Base-by-base conservation (phyloP, 2,888 invertebrate species). In the Sminthurides aquaticus region DNA sequence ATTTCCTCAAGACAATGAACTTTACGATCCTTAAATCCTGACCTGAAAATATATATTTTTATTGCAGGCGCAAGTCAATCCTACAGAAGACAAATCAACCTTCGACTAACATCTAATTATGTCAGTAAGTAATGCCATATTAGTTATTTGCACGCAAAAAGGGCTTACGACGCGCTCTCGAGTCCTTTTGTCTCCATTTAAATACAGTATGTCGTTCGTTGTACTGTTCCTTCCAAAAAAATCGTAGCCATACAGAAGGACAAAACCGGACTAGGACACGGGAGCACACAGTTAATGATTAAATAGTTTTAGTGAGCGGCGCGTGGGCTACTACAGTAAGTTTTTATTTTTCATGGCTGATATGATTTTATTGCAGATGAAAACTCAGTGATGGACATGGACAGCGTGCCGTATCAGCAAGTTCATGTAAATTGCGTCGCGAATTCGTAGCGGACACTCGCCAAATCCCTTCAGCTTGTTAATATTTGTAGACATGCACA, bases 61-160 rank as follows among this genome's bases (percentile, higher is more conserved):
- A 52, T 49, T 69, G 8, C 49, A 65, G 67, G 64, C 63, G 65
- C 57, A 28, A 67, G 60, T 62, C 69, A 69, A 67, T 65, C 69
- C 20, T 69, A 67, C 60, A 63, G 69, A 55, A 60, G 69, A 66
- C 69, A 69, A 69, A 69, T 69, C 66, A 69, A 69, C 56, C 60
- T 69, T 22, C 54, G 69, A 52, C 66, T 69, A 54, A 69, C 69
- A 11, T 67, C 69, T 24, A 66, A 60, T 55, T 69, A 65, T 57
- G 27, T 62, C 27, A 56, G 60, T 67, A 58, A 34, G 49, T 25
- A 22, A 52, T n/a, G 2, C 22, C 22, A 29, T 49, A n/a, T n/a
- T n/a, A n/a, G n/a, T n/a, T n/a, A n/a, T n/a, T n/a, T n/a, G n/a
- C n/a, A n/a, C n/a, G n/a, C n/a, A n/a, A n/a, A n/a, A n/a, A n/a